A percentile compares a stretch with the other conserved stretches of the same genome.
Evolutionary conservation across 2,113 vertebrate genomes (phyloP).

Genomic region (Grammomys surdaster): DNA sequence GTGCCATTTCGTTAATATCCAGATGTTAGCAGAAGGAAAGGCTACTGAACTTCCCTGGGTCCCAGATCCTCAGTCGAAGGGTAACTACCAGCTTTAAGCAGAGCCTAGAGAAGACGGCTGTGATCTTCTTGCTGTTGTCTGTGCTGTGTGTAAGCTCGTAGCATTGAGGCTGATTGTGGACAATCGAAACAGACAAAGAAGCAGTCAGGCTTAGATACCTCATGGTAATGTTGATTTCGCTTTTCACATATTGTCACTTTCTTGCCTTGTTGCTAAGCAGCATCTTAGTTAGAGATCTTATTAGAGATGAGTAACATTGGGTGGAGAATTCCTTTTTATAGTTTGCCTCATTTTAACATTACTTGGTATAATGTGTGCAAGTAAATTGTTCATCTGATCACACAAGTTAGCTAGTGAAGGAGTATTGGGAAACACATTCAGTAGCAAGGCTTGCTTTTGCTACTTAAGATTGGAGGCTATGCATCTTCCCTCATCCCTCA

Average conservation of each 20-base stretch:
- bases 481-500: background rate
- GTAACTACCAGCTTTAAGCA: background rate
- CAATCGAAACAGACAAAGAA: background rate
- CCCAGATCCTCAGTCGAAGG: background rate
- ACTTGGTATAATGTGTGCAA: background rate
- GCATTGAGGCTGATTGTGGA: background rate
- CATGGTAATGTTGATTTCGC: background rate
- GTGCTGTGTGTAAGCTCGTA: background rate
- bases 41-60: background rate
- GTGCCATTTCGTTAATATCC: background rate
- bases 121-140: background rate
- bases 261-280: background rate
- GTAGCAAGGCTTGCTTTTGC: background rate
- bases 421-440: background rate
- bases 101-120: background rate
- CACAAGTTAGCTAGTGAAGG: background rate
- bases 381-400: constrained; percentile 6
- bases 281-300: background rate
- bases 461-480: background rate
- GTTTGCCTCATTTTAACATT: constrained; percentile 25
- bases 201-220: background rate
- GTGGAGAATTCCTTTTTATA: background rate
- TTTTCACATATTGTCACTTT: background rate
- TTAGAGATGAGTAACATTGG: background rate
- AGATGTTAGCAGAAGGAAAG: background rate